These are phyloP conservation scores for Ophioderma brevispina DNA, from an alignment of 35 echinoderm and acorn worm species.

Conservation along the genomic window DNA sequence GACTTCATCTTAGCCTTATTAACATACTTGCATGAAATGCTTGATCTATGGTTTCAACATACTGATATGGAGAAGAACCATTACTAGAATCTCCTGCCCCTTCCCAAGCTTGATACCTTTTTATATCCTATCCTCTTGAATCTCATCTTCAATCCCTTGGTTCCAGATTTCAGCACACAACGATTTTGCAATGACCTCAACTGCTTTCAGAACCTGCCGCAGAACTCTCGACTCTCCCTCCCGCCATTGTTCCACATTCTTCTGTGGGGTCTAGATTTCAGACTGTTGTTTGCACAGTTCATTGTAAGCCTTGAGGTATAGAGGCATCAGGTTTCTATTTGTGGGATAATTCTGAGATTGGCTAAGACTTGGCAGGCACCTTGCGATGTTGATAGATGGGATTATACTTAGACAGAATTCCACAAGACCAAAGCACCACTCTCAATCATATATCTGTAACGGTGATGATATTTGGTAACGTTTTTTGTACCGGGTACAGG, in stretches of 20 bases:
- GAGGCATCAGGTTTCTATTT: slow-evolving; percentile 27
- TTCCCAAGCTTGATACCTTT: background rate
- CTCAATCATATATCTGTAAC: background rate
- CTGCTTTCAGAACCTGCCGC: background rate
- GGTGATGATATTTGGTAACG: background rate
- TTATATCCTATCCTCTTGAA: background rate
- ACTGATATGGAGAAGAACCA: background rate
- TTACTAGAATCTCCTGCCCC: background rate
- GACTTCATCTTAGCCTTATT: background rate
- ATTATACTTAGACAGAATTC: slow-evolving; percentile 11
- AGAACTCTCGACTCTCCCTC: slow-evolving; percentile 29
- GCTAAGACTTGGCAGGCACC: background rate
- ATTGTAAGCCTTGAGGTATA: slow-evolving; percentile 44
- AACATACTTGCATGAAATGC: slow-evolving; percentile 8
- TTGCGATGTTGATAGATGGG: background rate
- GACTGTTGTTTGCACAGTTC: slow-evolving; percentile 31
- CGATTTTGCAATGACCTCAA: slow-evolving; percentile 8
- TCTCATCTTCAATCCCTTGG: slow-evolving; percentile 9
- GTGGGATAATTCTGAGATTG: background rate
- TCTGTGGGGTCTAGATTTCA: background rate
- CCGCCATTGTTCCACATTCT: background rate
- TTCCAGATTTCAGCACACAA: slow-evolving; percentile 33
- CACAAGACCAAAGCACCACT: slow-evolving; percentile 25
- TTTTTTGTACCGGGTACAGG: background rate
- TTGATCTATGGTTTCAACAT: slow-evolving; percentile 32